Percentiles rank a stretch among this genome's conserved stretches.
Conservation (phyloP, 2,888 invertebrate species). For the Phytoseiulus persimilis region DNA sequence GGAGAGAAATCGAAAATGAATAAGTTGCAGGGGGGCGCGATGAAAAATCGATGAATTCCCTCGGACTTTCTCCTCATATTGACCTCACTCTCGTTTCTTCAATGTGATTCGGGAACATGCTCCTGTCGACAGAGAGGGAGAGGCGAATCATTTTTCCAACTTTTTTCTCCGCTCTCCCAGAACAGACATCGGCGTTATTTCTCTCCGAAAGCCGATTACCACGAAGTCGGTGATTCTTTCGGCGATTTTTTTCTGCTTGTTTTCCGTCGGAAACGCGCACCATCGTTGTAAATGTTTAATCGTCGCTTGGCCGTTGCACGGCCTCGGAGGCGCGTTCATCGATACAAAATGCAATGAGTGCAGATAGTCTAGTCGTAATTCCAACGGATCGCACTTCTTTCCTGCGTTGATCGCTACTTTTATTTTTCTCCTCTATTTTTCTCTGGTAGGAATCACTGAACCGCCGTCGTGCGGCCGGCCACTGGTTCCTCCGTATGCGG, state of each 20-base stretch:
- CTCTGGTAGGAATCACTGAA: not conserved
- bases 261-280: not conserved
- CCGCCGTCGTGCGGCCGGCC: not conserved
- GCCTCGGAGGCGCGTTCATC: not conserved
- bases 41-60: not conserved
- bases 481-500: not conserved
- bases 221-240: not conserved
- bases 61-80: not conserved
- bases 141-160: not conserved
- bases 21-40: not conserved
- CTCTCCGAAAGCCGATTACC: not conserved
- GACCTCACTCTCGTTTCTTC: not conserved
- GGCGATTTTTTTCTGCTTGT: not conserved
- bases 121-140: not conserved
- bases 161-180: not conserved
- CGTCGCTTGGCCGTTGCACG: not conserved
- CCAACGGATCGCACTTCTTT: not conserved
- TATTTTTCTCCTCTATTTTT: not conserved
- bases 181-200: not conserved
- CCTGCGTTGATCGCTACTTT: not conserved
- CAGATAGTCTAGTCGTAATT: not conserved
- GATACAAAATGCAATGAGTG: not conserved
- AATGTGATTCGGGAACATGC: not conserved
- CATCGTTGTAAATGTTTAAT: not conserved
- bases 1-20: not conserved